Evolutionary conservation across 2,797 vertebrate species (phyloP).

Genomic region (Esox lucius): DNA sequence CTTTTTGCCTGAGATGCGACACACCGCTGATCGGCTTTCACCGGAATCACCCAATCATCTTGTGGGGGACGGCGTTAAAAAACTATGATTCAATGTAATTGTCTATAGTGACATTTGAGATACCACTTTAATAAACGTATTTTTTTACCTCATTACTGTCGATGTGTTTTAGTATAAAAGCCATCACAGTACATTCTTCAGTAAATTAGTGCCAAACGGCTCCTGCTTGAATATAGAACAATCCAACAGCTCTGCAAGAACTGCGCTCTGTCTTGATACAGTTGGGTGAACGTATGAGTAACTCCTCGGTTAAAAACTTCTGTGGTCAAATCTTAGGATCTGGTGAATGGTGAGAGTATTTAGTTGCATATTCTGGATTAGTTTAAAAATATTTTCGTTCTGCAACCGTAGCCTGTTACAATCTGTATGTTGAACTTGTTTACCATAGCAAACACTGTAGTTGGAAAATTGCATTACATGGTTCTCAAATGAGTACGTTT

Average conservation of each 20-base stretch:
- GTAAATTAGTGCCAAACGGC: neutral
- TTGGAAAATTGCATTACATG: neutral
- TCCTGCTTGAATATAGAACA: constrained; percentile 45
- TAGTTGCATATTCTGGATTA: neutral
- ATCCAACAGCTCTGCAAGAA: constrained; percentile 47
- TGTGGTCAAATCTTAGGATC: neutral
- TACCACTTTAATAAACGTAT: neutral
- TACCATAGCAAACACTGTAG: neutral
- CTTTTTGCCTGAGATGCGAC: constrained; percentile 69
- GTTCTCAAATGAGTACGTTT: neutral
- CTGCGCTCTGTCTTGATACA: constrained; percentile 37
- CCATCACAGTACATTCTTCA: neutral
- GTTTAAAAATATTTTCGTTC: neutral
- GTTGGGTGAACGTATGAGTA: neutral
- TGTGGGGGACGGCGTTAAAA: constrained; percentile 24
- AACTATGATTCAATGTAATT: no score
- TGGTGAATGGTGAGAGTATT: neutral
- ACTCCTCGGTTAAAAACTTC: neutral
- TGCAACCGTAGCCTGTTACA: neutral
- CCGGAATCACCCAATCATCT: constrained; percentile 52
- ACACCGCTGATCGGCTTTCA: constrained; percentile 63
- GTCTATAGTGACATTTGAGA: neutral
- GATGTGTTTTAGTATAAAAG: neutral
- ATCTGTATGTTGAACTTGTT: neutral
- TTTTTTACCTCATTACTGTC: neutral